Evolutionary conservation across 2,113 vertebrate genomes (phyloP).

Genomic region (Halcyon malimbica): DNA sequence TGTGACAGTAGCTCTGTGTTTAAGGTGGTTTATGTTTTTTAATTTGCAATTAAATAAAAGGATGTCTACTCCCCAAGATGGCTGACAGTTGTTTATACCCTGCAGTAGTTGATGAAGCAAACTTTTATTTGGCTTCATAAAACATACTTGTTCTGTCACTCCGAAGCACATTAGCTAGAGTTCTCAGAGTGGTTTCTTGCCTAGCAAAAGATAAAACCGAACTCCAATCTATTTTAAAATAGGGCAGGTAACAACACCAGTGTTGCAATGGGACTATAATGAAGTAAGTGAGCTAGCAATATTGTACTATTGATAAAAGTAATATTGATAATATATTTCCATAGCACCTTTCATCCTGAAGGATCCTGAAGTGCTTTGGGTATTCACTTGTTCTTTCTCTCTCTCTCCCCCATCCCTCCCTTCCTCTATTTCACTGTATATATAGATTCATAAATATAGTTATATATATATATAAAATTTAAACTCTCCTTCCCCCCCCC

Average conservation of each 20-base stretch:
- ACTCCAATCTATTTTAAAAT: slow-evolving; percentile 50
- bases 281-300: slow-evolving; percentile 41
- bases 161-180: slow-evolving; percentile 16
- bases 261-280: slow-evolving; percentile 34
- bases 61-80: slow-evolving; percentile 56
- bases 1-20: slow-evolving; percentile 63
- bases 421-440: background rate
- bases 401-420: background rate
- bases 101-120: slow-evolving; percentile 39
- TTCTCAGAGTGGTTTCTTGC: slow-evolving; percentile 31
- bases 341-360: background rate
- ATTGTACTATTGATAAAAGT: slow-evolving; percentile 24
- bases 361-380: background rate
- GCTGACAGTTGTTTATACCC: slow-evolving; percentile 70
- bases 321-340: slow-evolving; percentile 34
- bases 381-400: background rate
- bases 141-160: slow-evolving; percentile 44
- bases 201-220: slow-evolving; percentile 38
- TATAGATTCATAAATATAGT: background rate
- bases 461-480: background rate
- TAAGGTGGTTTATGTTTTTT: slow-evolving; percentile 76
- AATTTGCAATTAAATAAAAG: slow-evolving; percentile 81
- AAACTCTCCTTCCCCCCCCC: background rate
- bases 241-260: slow-evolving; percentile 4
- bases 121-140: slow-evolving; percentile 71